Percentiles rank a stretch among this genome's conserved stretches.
Evolutionary conservation across 2,888 invertebrate genomes (phyloP).

Genomic region (Lucinisca nassula): DNA sequence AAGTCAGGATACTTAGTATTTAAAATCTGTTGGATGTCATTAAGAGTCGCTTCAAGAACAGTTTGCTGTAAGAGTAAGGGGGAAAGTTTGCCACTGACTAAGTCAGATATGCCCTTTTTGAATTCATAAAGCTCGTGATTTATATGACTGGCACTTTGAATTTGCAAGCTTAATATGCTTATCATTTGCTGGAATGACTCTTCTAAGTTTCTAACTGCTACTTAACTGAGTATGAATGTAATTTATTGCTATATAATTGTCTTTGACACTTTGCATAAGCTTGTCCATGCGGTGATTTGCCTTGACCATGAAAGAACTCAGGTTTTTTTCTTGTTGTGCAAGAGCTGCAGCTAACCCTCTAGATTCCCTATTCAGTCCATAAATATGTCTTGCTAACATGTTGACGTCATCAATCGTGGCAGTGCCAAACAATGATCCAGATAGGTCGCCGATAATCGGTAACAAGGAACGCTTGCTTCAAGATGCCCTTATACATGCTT

Average conservation of each 20-base stretch:
- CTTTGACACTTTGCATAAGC: neutral
- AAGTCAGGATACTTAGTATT: too few species aligned
- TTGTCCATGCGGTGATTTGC: constrained; percentile 15
- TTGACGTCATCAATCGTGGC: constrained; percentile 5
- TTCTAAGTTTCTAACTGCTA: neutral
- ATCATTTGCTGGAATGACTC: neutral
- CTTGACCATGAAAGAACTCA: constrained; percentile 3
- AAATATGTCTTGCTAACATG: neutral
- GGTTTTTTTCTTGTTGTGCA: neutral
- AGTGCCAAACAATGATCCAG: neutral
- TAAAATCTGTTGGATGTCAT: too few species aligned
- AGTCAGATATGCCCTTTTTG: too few species aligned
- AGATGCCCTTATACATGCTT: neutral
- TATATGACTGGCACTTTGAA: neutral
- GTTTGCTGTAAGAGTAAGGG: too few species aligned
- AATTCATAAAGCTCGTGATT: neutral
- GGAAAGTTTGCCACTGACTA: neutral
- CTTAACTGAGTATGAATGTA: neutral
- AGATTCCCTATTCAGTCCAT: neutral
- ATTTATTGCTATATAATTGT: neutral
- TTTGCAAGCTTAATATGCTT: neutral
- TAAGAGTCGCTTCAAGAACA: too few species aligned
- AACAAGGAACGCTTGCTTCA: neutral
- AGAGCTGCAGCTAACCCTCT: neutral
- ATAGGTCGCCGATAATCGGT: neutral